Evolutionary conservation across 2,797 vertebrate genomes (phyloP), one percentile per base, ranked within the genome.

Genomic region (Tapera naevia): DNA sequence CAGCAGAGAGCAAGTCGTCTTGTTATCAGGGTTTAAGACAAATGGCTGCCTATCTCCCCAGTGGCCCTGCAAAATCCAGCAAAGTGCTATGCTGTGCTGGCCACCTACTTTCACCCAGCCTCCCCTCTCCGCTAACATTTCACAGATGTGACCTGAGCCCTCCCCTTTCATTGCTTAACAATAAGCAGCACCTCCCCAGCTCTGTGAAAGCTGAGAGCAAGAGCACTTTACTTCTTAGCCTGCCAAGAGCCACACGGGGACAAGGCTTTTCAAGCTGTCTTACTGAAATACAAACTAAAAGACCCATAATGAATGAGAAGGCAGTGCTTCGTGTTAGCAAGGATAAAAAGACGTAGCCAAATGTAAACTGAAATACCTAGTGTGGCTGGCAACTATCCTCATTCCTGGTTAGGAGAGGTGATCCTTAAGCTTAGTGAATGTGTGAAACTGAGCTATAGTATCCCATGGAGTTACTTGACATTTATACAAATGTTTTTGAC

Each of bases 91-190:
- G 93, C 95, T 94, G 93, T 87, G 93, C 94, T 94, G 96, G 96
- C 97, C 97, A 97, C 96, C 97, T 97, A 97, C 96, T 96, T 95
- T 97, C 96, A 93, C 93, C 93, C 95, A 85, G 85, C 93, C 89
- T 97, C 91, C 91, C 88, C 88, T 95, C 93, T 83, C 84, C 3
- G 53, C 92, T 97, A 97, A 97, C 96, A 95, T 97, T 97, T 97
- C 96, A 94, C 97, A 97, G 97, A 97, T 97, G 97, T 97, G 97
- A 96, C 96, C 97, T 94, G 95, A 97, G 92, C 96, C 94, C 95
- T 97, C 96, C 96, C 72, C 94, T 96, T 97, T 96, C 96, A 80
- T 94, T 96, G 96, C 94, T 96, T 97, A 97, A 97, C 96, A 97
- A 96, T 96, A 96, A 97, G 96, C 96, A 97, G 97, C 94, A 97